These are phyloP conservation scores for Yponomeuta malinellus DNA, from an alignment of 2,888 invertebrate species.

Conservation along the genomic window DNA sequence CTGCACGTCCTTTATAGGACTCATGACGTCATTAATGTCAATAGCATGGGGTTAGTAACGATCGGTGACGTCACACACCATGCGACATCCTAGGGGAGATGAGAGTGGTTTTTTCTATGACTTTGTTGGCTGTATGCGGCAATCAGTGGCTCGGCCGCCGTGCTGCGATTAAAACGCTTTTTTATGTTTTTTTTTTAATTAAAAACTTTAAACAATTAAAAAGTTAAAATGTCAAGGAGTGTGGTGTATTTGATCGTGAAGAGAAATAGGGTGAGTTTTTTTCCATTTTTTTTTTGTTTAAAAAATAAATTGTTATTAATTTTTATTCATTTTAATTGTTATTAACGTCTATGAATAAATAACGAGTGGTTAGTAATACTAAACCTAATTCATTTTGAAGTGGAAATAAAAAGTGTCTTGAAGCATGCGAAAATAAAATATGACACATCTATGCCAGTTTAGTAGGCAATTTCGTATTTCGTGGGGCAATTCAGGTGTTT, in stretches of 20 bases:
- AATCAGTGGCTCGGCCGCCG: slow-evolving; percentile 41
- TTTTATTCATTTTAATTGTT: too few relatives aligned
- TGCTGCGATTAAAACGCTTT: slow-evolving; percentile 47
- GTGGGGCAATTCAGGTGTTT: too few relatives aligned
- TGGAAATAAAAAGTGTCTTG: too few relatives aligned
- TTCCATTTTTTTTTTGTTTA: neutral
- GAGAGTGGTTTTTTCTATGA: slow-evolving; percentile 26
- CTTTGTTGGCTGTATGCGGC: slow-evolving; percentile 27
- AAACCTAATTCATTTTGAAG: too few relatives aligned
- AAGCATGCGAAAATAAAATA: too few relatives aligned
- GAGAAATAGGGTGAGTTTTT: slow-evolving; percentile 48
- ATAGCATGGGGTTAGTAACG: slow-evolving; percentile 49
- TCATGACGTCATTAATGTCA: slow-evolving; percentile 50
- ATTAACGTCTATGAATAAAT: too few relatives aligned
- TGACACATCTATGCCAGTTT: too few relatives aligned
- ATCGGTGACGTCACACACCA: slow-evolving; percentile 59
- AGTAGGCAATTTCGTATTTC: too few relatives aligned
- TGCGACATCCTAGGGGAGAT: slow-evolving; percentile 43
- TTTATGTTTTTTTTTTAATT: slow-evolving; percentile 24
- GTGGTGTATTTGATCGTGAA: slow-evolving; percentile 15
- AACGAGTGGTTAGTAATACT: too few relatives aligned
- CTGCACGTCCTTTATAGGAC: slow-evolving; percentile 29
- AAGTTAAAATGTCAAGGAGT: slow-evolving; percentile 36
- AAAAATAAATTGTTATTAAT: too few relatives aligned
- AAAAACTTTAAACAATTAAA: slow-evolving; percentile 22